These are phyloP conservation scores for Xiphophorus couchianus DNA, from an alignment of 2,113 vertebrate species.

Conservation along the genomic window DNA sequence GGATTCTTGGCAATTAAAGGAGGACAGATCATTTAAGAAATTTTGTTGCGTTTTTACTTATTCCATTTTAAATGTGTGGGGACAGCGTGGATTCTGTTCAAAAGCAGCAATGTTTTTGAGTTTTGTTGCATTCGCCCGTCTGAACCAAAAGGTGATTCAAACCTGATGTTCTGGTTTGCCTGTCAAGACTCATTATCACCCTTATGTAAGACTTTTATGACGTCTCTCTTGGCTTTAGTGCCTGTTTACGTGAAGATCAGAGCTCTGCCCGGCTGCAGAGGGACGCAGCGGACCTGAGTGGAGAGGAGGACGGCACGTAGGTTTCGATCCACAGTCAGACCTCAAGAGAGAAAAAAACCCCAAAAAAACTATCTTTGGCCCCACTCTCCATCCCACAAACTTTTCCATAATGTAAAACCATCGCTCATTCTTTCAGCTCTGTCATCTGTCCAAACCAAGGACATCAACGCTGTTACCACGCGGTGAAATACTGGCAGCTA, in stretches of 20 bases:
- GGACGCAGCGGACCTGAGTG: constrained; percentile 6
- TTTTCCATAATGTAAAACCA: constrained; percentile 65
- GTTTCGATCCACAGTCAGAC: constrained; percentile 33
- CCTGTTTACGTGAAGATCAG: constrained; percentile 42
- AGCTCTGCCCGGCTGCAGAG: constrained; percentile 22
- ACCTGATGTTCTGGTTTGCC: constrained; percentile 10
- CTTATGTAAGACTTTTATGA: constrained; percentile 25
- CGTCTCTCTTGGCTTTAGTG: constrained; percentile 24
- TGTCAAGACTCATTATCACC: constrained; percentile 12
- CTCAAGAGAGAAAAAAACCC: constrained; percentile 22
- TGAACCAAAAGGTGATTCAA: neutral
- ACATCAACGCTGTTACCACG: constrained; percentile 40
- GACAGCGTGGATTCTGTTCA: neutral
- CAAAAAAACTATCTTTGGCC: constrained; percentile 12
- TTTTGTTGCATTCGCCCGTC: neutral
- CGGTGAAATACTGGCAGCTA: constrained; percentile 35
- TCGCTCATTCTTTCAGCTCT: constrained; percentile 39
- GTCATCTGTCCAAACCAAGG: constrained; percentile 43
- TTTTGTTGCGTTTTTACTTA: neutral
- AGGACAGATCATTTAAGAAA: neutral
- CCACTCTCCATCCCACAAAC: constrained; percentile 51
- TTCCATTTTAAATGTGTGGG: neutral
- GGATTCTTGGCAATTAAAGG: neutral
- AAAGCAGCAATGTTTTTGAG: neutral
- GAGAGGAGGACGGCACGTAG: constrained; percentile 18